phyloP scores from a whole-genome alignment of 2,113 vertebrate species.

The Pao palembangensis region DNA sequence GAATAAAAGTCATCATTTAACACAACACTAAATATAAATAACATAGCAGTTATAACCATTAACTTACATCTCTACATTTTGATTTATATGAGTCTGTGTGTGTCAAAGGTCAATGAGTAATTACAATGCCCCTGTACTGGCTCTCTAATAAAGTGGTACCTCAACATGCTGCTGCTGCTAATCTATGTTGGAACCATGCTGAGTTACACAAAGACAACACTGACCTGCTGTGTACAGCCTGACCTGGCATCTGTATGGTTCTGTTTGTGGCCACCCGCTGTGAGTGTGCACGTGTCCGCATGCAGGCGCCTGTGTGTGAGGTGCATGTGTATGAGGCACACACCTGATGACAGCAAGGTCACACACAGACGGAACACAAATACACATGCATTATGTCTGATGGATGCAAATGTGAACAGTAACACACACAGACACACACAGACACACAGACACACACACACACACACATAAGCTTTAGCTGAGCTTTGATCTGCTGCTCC shows the following conservation, averaged over 20 bases:
- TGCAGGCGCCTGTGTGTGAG: slow-evolving; percentile 5
- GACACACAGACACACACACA: neutral
- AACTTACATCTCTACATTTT: slow-evolving; percentile 1
- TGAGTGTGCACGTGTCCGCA: slow-evolving; percentile 11
- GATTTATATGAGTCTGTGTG: slow-evolving; percentile 23
- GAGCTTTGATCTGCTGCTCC: too few species aligned
- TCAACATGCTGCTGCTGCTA: slow-evolving; percentile 50
- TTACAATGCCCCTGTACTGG: slow-evolving; percentile 37
- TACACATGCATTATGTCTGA: neutral
- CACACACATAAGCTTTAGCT: too few species aligned
- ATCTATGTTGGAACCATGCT: slow-evolving; percentile 52
- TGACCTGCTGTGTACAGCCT: slow-evolving; percentile 61
- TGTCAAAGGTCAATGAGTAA: slow-evolving; percentile 52
- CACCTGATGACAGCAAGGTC: slow-evolving; percentile 42
- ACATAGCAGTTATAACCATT: neutral
- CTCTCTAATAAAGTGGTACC: slow-evolving; percentile 53
- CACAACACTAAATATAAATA: slow-evolving; percentile 1
- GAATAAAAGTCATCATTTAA: neutral
- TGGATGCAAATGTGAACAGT: too few species aligned
- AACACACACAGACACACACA: too few species aligned
- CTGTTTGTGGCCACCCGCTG: slow-evolving; percentile 59
- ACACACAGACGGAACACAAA: slow-evolving; percentile 25
- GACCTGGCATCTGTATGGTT: slow-evolving; percentile 65
- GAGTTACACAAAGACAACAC: slow-evolving; percentile 53
- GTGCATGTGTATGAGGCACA: slow-evolving; percentile 18